Base-by-base conservation (phyloP, 2,888 invertebrate species). In the Cryptophagus acutangulus region DNA sequence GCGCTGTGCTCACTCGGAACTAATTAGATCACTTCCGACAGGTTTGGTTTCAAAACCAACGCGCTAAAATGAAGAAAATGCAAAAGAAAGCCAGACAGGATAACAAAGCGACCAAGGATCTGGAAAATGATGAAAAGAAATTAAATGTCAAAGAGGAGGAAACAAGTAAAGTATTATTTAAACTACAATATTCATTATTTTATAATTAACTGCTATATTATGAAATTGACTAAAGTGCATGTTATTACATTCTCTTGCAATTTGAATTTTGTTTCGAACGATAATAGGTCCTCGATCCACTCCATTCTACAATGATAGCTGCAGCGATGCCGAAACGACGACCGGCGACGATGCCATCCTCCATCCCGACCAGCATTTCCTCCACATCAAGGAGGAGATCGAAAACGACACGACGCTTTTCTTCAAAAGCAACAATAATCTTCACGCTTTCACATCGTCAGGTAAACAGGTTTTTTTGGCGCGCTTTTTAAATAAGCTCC, bases 11-110 rank as follows among this genome's bases (percentile, higher is more conserved):
- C 47, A 34, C 29, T 41, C 46, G 46, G 44, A 48, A 50, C 30
- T 55, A 54, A 57, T 55, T 40, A 40, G 37, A 51, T 55, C 45
- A 41, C 48, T 52, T 55, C 52, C 50, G 41, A 38, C 43, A 77
- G 78, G 79, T 79, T 44, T 78, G 78, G 78, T 79, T 79, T 64
- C 78, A 79, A 70, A 79, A 79, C 62, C 79, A 79, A 58, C 70
- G 79, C 24, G 79, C 79, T 10, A 79, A 79, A 67, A 77, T 79
- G 66, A 79, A 79, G 66, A 79, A 79, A 59, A 79, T 79, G 50
- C 78, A 79, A 59, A 79, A 79, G 69, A 79, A 79, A 57, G 77
- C 77, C 4, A 72, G 76, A 45, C 72, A 75, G 55, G 79, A 79
- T 47, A 71, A 71, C 40, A 71, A 71, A 60, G 74, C 70, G 6